A percentile compares a stretch with the other conserved stretches of the same genome.
Evolutionary conservation across 2,888 invertebrate species (phyloP).

Genomic region (Conops quadrifasciatus): DNA sequence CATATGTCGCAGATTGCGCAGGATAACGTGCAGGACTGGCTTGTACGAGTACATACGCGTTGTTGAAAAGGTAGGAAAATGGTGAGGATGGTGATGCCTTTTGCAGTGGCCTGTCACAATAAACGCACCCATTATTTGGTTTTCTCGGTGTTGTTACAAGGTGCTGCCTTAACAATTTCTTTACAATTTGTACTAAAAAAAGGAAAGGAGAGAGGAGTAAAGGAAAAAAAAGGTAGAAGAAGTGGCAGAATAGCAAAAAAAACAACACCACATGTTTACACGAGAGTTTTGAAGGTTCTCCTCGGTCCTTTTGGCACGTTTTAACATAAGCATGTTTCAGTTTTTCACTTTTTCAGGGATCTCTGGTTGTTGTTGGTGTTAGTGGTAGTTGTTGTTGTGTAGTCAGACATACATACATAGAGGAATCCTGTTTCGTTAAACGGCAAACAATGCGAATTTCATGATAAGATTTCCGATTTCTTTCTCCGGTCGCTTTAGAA

Average conservation of each 20-base stretch:
- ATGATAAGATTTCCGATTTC: conserved; percentile 18
- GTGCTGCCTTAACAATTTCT: conserved; percentile 16
- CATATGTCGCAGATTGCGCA: not conserved
- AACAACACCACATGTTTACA: conserved; percentile 30
- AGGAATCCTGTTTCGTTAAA: conserved; percentile 32
- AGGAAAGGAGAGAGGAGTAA: not conserved
- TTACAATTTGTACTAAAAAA: not conserved
- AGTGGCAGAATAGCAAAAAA: not conserved
- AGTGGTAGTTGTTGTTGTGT: not conserved
- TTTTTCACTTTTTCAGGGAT: too few relatives aligned
- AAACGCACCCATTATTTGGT: conserved; percentile 37
- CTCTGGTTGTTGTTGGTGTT: too few relatives aligned
- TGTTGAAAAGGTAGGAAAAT: too few relatives aligned
- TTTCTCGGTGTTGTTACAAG: conserved; percentile 11
- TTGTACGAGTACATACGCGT: too few relatives aligned
- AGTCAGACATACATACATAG: not conserved
- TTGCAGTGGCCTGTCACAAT: conserved; percentile 37
- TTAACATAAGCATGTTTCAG: conserved; percentile 1
- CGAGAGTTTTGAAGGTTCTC: not conserved
- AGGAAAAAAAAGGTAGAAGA: conserved; percentile 11
- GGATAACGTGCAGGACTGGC: not conserved
- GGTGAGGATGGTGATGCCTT: conserved; percentile 10
- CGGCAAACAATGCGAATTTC: conserved; percentile 26
- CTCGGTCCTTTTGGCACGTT: conserved; percentile 4
- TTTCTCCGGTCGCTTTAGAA: not conserved